Conservation (phyloP, 2,113 vertebrate species). For the Cyprinodon brontotheroides region DNA sequence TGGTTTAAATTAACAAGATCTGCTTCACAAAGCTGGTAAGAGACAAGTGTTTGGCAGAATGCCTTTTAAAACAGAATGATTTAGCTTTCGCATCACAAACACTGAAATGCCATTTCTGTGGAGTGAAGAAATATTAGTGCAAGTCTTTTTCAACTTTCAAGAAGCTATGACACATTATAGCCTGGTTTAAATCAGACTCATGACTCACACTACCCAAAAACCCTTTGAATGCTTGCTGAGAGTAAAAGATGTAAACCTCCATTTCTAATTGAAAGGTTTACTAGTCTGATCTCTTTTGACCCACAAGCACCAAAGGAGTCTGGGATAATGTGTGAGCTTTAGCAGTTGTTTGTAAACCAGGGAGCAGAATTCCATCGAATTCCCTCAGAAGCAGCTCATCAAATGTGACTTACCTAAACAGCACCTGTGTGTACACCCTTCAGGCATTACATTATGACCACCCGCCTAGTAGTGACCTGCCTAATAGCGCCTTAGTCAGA, state of each 20-base stretch:
- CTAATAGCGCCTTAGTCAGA: too few relatives aligned
- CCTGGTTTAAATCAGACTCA: constrained; percentile 65
- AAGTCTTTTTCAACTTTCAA: constrained; percentile 54
- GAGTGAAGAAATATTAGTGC: constrained; percentile 45
- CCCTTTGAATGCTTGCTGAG: constrained; percentile 47
- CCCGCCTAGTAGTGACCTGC: neutral
- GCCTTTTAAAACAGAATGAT: constrained; percentile 46
- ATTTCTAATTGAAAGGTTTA: constrained; percentile 8
- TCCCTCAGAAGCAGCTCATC: constrained; percentile 51
- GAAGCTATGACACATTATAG: constrained; percentile 31
- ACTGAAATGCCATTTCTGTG: constrained; percentile 43
- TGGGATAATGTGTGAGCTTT: constrained; percentile 27
- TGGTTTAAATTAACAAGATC: constrained; percentile 15
- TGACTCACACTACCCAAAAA: constrained; percentile 52
- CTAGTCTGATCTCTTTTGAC: constrained; percentile 18
- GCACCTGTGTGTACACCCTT: constrained; percentile 16
- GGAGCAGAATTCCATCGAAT: constrained; percentile 39
- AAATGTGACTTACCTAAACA: constrained; percentile 37
- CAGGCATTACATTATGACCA: constrained; percentile 1
- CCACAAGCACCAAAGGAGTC: constrained; percentile 50
- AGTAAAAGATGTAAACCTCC: constrained; percentile 29
- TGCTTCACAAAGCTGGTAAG: constrained; percentile 32
- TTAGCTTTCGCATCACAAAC: constrained; percentile 42
- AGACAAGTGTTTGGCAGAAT: constrained; percentile 48
- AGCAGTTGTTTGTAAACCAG: constrained; percentile 62